Base-by-base conservation (phyloP, 2,797 vertebrate genomes). In the Pangasius krempfi region DNA sequence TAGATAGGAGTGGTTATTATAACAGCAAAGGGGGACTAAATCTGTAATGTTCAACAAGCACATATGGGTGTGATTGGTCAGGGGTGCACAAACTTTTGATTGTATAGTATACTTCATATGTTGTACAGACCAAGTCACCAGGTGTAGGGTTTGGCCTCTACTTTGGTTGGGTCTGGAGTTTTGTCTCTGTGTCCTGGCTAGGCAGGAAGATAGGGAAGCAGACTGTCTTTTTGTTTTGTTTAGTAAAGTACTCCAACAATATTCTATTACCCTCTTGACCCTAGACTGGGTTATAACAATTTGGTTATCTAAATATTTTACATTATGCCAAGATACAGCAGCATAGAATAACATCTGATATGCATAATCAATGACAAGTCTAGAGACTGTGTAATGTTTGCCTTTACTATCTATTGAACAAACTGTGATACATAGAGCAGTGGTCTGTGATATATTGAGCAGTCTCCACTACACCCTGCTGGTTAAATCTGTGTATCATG, bases 401-500 rank as follows among this genome's bases (percentile, higher is more conserved):
- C 27, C 14, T 79, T 79, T 79, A 52, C 13, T 33, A 47, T 47
- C 44, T 80, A 80, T 22, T 50, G 12, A 76, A 76, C 33, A 75
- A 79, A 33, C 16, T 56, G 12, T 78, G 25, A 52, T 52, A 30
- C 27, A 30, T 22, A 52, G 47, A 52, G 44, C 47, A 76, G 37
- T 62, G 22, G 30, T 37, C 27, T 85, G 62, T 78, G 9, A 78
- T 62, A 44, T 66, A 85, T 47, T 76, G 47, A 64, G 64, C 81
- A 89, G 88, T 85, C 82, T 90, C 78, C 83, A 91, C 89, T 92
- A 58, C 91, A 88, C 88, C 86, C 92, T 92, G 78, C 86, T 92
- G 93, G 89, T 44, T 73, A 72, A 25, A 73, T 72, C 16, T 66
- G 50, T 85, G 75, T 16, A 87, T 79, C 30, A 72, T 87, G 18